These are phyloP conservation scores for Centrocercus urophasianus DNA, from an alignment of 2,113 vertebrate genomes.

Conservation along the genomic window DNA sequence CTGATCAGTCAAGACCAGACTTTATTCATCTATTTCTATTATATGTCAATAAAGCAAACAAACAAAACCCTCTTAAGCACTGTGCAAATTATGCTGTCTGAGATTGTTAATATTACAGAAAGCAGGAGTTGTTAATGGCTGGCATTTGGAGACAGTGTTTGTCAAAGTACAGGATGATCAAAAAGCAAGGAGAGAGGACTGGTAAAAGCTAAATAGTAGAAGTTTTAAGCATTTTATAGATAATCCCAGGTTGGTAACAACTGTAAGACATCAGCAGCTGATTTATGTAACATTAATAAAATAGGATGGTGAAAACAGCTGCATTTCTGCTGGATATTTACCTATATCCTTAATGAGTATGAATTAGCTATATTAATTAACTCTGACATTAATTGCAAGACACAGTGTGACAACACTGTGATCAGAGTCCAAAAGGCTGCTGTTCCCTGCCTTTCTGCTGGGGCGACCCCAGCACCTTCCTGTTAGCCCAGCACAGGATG, in stretches of 20 bases:
- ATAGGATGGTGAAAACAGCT: not conserved
- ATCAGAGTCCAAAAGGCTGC: not conserved
- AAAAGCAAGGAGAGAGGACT: not conserved
- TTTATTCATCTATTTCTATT: slow-evolving; percentile 14
- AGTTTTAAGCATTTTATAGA: not conserved
- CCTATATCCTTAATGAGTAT: not conserved
- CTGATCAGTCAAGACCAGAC: not conserved
- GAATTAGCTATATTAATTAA: slow-evolving; percentile 8
- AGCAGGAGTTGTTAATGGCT: not conserved
- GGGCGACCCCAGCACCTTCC: not conserved
- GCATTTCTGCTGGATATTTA: not conserved
- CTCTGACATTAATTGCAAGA: not conserved
- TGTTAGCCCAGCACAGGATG: not conserved
- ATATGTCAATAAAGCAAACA: not conserved
- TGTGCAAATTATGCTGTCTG: not conserved
- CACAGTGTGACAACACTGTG: not conserved
- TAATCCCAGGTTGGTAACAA: not conserved
- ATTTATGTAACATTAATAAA: not conserved
- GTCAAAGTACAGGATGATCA: not conserved
- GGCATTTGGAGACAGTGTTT: not conserved
- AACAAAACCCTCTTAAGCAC: not conserved
- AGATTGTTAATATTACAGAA: not conserved
- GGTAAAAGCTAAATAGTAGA: not conserved
- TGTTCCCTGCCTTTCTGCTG: not conserved
- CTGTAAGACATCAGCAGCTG: not conserved